These are phyloP conservation scores for Uropetala carovei DNA, from an alignment of 2,888 invertebrate species.

Conservation along the genomic window DNA sequence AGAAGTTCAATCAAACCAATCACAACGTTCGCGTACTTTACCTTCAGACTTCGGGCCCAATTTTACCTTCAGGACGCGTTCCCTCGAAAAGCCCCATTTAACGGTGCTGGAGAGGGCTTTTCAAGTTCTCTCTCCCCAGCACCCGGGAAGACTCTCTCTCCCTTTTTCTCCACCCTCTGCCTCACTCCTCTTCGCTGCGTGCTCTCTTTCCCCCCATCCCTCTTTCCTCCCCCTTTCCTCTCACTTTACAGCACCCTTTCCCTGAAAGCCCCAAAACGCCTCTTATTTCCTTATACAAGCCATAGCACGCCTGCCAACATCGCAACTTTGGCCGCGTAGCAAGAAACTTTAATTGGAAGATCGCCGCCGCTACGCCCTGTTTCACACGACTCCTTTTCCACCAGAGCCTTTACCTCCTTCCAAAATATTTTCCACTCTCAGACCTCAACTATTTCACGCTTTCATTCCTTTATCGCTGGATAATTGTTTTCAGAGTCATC, in stretches of 20 bases:
- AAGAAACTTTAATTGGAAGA: constrained; percentile 59
- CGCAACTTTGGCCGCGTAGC: constrained; percentile 26
- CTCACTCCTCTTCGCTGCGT: not conserved
- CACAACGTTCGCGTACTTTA: constrained; percentile 19
- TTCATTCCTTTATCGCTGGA: not conserved
- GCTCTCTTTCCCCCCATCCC: not conserved
- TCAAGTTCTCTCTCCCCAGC: not conserved
- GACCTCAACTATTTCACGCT: not conserved
- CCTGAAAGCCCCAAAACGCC: not conserved
- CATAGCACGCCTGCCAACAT: constrained; percentile 37
- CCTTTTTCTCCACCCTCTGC: too few species aligned
- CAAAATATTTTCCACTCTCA: not conserved
- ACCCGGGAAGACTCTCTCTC: not conserved
- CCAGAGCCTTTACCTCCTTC: not conserved
- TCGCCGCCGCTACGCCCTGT: constrained; percentile 17
- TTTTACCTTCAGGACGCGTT: constrained; percentile 41
- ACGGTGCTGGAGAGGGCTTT: not conserved
- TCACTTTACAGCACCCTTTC: not conserved
- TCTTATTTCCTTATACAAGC: not conserved
- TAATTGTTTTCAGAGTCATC: not conserved
- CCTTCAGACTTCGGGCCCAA: constrained; percentile 28
- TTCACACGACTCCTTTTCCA: not conserved
- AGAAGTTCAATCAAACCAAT: constrained; percentile 51
- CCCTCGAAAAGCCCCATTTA: constrained; percentile 55
- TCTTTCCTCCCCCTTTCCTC: not conserved